Conservation (phyloP, 2,797 vertebrate species). For the Spondyliosoma cantharus region DNA sequence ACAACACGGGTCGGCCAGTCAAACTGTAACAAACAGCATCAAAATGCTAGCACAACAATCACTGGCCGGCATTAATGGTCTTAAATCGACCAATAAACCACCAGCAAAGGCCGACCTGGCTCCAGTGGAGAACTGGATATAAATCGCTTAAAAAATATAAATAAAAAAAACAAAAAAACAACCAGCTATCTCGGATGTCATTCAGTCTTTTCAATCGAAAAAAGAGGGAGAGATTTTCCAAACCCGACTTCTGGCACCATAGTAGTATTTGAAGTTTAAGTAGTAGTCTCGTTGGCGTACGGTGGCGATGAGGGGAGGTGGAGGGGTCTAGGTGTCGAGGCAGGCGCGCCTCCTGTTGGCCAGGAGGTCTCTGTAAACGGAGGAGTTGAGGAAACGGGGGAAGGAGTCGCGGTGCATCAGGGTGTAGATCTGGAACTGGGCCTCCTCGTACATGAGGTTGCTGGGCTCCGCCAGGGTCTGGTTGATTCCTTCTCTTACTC, state of each 20-base stretch:
- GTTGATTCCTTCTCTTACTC: conserved; percentile 98
- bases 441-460: conserved; percentile 97
- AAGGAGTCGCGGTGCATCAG: conserved; percentile 99
- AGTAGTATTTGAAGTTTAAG: conserved; percentile 81
- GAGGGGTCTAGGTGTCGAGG: conserved; percentile 90
- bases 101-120: conserved; percentile 75
- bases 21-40: conserved; percentile 59
- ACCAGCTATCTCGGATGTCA: conserved; percentile 77
- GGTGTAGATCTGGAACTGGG: conserved; percentile 98
- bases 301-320: conserved; percentile 61
- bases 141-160: conserved; percentile 82
- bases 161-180: conserved; percentile 65
- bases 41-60: conserved; percentile 75
- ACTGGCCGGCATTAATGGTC: conserved; percentile 73
- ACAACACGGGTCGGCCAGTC: conserved; percentile 53
- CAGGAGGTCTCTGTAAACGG: conserved; percentile 96
- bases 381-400: conserved; percentile 99
- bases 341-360: conserved; percentile 92
- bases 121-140: conserved; percentile 77
- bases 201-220: conserved; percentile 74
- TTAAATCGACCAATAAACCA: conserved; percentile 72
- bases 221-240: conserved; percentile 77
- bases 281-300: conserved; percentile 78
- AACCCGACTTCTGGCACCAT: conserved; percentile 83
- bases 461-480: conserved; percentile 93